phyloP scores from a whole-genome alignment of 2,113 vertebrate genomes.

The Mionectes macconnelli region DNA sequence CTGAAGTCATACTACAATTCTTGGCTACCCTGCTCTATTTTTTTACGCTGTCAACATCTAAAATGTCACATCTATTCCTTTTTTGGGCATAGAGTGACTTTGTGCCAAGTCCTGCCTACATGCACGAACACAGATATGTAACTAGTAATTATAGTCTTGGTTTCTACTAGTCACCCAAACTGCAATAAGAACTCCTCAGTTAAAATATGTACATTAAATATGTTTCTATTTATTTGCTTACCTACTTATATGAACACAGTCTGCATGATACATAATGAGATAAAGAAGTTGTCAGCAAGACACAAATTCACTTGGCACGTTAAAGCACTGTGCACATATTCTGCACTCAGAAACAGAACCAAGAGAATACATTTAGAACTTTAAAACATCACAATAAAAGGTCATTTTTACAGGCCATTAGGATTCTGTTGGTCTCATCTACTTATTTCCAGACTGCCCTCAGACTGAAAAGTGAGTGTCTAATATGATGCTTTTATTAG shows the following conservation, averaged over 20 bases:
- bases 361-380: not conserved
- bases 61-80: conserved; percentile 16
- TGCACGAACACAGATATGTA: not conserved
- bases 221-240: not conserved
- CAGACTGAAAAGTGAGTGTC: not conserved
- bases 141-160: not conserved
- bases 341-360: not conserved
- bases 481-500: not conserved
- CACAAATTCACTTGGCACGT: not conserved
- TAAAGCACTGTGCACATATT: not conserved
- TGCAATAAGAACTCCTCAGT: not conserved
- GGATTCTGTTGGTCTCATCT: conserved; percentile 23
- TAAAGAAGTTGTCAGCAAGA: not conserved
- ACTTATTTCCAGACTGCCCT: not conserved
- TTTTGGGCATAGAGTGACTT: not conserved
- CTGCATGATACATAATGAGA: not conserved
- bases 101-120: not conserved
- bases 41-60: not conserved
- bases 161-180: not conserved
- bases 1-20: conserved; percentile 28
- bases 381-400: not conserved
- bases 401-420: not conserved
- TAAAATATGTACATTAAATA: not conserved
- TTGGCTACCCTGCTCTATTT: not conserved
- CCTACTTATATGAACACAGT: not conserved